A percentile compares a stretch with the other conserved stretches of the same genome.
These are phyloP conservation scores for Helicoverpa armigera DNA, from an alignment of 1,140 invertebrate genomes.

Conservation along the genomic window DNA sequence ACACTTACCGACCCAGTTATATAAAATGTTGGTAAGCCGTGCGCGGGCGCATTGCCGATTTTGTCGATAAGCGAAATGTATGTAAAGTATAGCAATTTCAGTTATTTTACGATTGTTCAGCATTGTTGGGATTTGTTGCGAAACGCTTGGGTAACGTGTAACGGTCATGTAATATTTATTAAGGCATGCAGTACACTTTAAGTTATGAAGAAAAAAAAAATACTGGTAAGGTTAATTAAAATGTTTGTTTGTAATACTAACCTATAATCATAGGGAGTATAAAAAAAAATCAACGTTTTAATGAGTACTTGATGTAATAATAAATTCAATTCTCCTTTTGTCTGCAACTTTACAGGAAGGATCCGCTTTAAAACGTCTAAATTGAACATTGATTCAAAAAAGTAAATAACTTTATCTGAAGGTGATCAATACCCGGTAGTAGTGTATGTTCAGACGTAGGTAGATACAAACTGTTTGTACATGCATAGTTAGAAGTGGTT, in stretches of 20 bases:
- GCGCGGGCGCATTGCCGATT: conserved; percentile 1
- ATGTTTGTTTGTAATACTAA: too few relatives aligned
- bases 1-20: background rate
- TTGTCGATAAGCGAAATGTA: conserved; percentile 6
- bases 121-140: conserved; percentile 4
- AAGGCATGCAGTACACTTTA: background rate
- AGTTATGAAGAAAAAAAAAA: too few relatives aligned
- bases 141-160: background rate
- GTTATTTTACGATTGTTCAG: conserved; percentile 12
- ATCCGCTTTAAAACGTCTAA: too few relatives aligned
- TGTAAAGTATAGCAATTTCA: background rate
- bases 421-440: background rate
- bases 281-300: too few relatives aligned
- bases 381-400: too few relatives aligned
- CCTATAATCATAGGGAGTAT: too few relatives aligned
- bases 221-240: too few relatives aligned
- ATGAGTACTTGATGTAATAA: too few relatives aligned
- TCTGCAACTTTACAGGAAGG: background rate
- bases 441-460: too few relatives aligned
- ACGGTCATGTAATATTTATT: background rate
- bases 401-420: background rate
- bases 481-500: background rate
- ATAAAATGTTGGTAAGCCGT: background rate
- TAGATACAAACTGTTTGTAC: background rate
- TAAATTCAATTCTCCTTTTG: background rate